Evolutionary conservation across 2,888 invertebrate species (phyloP).

Genomic region (Mechanitis messenoides): DNA sequence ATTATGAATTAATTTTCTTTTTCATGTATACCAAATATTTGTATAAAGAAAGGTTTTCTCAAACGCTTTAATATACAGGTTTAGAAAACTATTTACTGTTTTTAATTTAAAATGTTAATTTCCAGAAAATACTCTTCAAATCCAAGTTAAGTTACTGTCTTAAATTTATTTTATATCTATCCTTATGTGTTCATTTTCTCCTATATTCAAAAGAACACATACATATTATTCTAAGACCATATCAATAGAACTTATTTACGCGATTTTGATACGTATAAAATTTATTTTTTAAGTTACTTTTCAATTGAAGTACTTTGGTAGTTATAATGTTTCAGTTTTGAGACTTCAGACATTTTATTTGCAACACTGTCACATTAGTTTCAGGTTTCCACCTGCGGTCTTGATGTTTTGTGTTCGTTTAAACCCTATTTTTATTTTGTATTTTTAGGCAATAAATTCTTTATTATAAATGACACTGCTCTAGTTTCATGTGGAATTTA

Average conservation of each 20-base stretch:
- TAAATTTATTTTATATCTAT: slow-evolving; percentile 23
- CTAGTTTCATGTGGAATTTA: neutral
- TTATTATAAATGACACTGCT: neutral
- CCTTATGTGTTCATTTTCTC: slow-evolving; percentile 24
- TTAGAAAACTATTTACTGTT: too few species aligned
- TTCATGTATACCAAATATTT: too few species aligned
- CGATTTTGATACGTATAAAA: slow-evolving; percentile 9
- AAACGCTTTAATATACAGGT: too few species aligned
- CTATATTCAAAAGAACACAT: slow-evolving; percentile 23
- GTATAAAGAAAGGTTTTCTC: too few species aligned
- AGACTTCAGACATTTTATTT: slow-evolving; percentile 25
- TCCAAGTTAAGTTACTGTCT: slow-evolving; percentile 20
- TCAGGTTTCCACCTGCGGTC: slow-evolving; percentile 28
- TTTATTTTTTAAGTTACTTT: neutral
- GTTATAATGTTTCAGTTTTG: slow-evolving; percentile 40
- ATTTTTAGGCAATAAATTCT: slow-evolving; percentile 10
- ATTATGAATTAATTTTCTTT: too few species aligned
- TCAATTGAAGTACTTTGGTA: slow-evolving; percentile 33
- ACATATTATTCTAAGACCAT: slow-evolving; percentile 3
- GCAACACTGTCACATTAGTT: slow-evolving; percentile 31
- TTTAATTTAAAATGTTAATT: too few species aligned
- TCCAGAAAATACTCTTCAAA: neutral
- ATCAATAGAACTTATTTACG: neutral
- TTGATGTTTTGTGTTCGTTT: slow-evolving; percentile 24
- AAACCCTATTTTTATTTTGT: slow-evolving; percentile 21